These are phyloP conservation scores for Epinotia bilunana DNA, from an alignment of 2,888 invertebrate species.

Conservation along the genomic window DNA sequence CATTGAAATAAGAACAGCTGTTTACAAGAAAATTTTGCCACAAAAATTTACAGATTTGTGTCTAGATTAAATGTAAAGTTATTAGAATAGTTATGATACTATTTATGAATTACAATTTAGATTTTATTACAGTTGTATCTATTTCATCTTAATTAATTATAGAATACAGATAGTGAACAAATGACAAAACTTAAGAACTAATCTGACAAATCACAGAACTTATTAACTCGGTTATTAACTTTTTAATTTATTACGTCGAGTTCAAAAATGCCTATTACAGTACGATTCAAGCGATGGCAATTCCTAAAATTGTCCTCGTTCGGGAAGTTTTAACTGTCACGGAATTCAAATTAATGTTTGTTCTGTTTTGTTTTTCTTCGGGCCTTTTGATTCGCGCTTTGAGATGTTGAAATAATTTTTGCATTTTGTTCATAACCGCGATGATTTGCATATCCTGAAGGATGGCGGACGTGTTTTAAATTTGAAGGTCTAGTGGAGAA, in stretches of 20 bases:
- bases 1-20: background rate
- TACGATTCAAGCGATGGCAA: conserved; percentile 78
- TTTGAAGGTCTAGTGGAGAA: conserved; percentile 55
- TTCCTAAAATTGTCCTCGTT: conserved; percentile 80
- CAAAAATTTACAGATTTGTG: background rate
- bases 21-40: too few species aligned
- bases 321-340: conserved; percentile 80
- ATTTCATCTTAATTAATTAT: background rate
- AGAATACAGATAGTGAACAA: background rate
- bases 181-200: background rate
- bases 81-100: background rate
- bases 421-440: conserved; percentile 45
- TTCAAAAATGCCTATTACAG: conserved; percentile 78
- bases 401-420: conserved; percentile 65
- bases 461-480: conserved; percentile 51
- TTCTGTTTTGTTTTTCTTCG: conserved; percentile 78
- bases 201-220: conserved; percentile 82
- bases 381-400: conserved; percentile 71
- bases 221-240: conserved; percentile 82
- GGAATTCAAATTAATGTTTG: conserved; percentile 82
- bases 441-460: conserved; percentile 53
- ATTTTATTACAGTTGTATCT: background rate
- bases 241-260: conserved; percentile 83
- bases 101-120: background rate
- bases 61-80: background rate